Base-by-base conservation (phyloP, 2,113 vertebrate species). In the Pelecanoides urinatrix region DNA sequence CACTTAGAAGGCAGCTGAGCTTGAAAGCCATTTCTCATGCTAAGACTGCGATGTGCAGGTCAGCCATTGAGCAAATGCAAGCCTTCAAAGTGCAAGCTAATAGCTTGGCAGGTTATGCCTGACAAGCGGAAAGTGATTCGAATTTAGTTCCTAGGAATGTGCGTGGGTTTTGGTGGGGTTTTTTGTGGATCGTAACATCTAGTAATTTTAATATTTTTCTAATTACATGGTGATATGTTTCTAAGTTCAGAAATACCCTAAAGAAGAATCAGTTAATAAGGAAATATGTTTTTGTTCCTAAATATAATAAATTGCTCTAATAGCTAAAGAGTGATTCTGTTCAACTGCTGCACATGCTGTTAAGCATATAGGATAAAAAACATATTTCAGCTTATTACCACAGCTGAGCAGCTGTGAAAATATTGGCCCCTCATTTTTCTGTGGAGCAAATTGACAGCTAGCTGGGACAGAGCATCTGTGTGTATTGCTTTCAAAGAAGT, bases 1-100 rank as follows among this genome's bases (percentile, higher is more conserved):
- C 78, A 84, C 80, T 95, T 94, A 87, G 34, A 84, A 92, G 50
- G 79, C 86, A 87, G 73, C 80, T 87, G 94, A 93, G 76, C 88
- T 65, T 84, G 59, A 94, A 92, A 95, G 65, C 76, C 56, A 38
- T 94, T 95, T 91, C 70, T 96, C 80, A 61, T 83, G 79, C 65
- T 89, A 67, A 61, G 83, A 26, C 55, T 23, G 65, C 2, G 4
- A 22, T 86, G 68, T 78, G 72, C 42, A 42, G 92, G 94, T 96
- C 92, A 92, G 73, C 40, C 65, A 53, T 7, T 68, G 88, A 89
- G 61, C 83, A 84, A 96, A 74, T 32, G 32, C 38, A 52, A 36
- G 44, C 52, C 56, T 90, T 86, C 73, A 50, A 45, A 91, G 74
- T 82, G 77, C 86, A 47, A 88, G 70, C 58, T 90, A 95, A 92